Evolutionary conservation across 2,888 invertebrate genomes (phyloP), one percentile per base, ranked within the genome.

Genomic region (Amiota mariae): DNA sequence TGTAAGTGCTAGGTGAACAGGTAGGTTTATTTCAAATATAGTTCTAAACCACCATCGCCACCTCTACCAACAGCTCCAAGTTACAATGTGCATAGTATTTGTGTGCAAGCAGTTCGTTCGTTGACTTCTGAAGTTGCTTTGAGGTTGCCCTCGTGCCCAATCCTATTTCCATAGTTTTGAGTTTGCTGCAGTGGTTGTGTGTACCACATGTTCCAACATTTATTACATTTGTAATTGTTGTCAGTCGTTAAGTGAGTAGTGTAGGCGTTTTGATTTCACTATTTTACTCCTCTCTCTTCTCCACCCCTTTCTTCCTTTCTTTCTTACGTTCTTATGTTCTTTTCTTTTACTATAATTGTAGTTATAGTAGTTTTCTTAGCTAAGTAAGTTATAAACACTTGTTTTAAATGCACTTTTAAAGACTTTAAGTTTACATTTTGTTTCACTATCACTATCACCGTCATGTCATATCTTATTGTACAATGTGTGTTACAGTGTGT

Each of bases 161-260:
- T 18, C 51, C 51, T 36, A 18, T 54, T 12, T 54, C 12, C 13
- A n/a, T 54, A 10, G 36, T 36, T 54, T 12, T 54, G 54, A n/a
- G 20, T 59, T 20, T 20, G 24, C 9, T 63, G 63, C 13, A 51
- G 72, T 36, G 36, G 24, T 66, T 66, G 64, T 56, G 67, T 67
- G 68, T 36, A 36, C 48, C 78, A 78, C 78, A 78, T 77, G 79
- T 81, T 78, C 81, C 80, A 84, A 84, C 83, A 85, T 84, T 84
- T 84, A 84, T 84, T 84, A 82, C 86, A 85, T 85, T 85, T 85
- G 85, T 83, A 83, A 83, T 83, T 83, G 83, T 85, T 83, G 85
- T 83, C 83, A 85, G 84, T 80, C 77, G 67, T 68, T 54, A 54
- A 51, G 51, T 13, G 15, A 64, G 59, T 36, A 36, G 36, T 67